A percentile compares a stretch with the other conserved stretches of the same genome.
These are phyloP conservation scores for Plestiodon gilberti DNA, from an alignment of 2,113 vertebrate genomes.

Conservation along the genomic window DNA sequence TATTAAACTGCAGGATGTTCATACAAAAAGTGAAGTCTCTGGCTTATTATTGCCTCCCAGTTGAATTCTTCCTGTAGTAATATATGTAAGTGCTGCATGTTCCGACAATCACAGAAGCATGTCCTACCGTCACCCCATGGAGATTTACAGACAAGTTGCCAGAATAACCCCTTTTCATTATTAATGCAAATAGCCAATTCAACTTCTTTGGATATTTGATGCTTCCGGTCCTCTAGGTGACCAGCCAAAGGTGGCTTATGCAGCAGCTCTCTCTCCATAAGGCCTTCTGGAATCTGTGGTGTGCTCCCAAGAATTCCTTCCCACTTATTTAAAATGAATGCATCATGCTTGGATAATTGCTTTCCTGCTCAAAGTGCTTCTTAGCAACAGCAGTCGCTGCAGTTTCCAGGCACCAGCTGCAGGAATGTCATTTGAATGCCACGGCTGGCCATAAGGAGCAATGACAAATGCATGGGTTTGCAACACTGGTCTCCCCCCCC, in stretches of 20 bases:
- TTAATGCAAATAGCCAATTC: background rate
- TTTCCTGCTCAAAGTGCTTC: constrained; percentile 26
- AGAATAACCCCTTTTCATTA: background rate
- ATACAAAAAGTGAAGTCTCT: background rate
- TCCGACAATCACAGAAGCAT: background rate
- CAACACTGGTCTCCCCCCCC: background rate
- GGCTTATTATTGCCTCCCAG: background rate
- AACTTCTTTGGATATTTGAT: background rate
- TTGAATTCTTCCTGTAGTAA: background rate
- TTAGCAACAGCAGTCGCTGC: constrained; percentile 21
- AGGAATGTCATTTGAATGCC: constrained; percentile 37
- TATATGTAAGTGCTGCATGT: background rate
- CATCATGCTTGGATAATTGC: constrained; percentile 20
- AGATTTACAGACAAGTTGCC: background rate
- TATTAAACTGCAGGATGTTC: background rate
- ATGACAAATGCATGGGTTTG: background rate
- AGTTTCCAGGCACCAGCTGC: constrained; percentile 24
- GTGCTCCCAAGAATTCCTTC: constrained; percentile 15
- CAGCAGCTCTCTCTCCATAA: background rate
- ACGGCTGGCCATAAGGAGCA: background rate
- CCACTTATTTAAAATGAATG: constrained; percentile 23
- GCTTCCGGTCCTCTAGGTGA: background rate
- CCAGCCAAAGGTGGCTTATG: background rate
- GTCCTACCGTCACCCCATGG: background rate
- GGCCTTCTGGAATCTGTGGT: background rate